Percentiles rank a stretch among this genome's conserved stretches.
Evolutionary conservation across 2,797 vertebrate species (phyloP).

Genomic region (Lithobates sylvaticus): DNA sequence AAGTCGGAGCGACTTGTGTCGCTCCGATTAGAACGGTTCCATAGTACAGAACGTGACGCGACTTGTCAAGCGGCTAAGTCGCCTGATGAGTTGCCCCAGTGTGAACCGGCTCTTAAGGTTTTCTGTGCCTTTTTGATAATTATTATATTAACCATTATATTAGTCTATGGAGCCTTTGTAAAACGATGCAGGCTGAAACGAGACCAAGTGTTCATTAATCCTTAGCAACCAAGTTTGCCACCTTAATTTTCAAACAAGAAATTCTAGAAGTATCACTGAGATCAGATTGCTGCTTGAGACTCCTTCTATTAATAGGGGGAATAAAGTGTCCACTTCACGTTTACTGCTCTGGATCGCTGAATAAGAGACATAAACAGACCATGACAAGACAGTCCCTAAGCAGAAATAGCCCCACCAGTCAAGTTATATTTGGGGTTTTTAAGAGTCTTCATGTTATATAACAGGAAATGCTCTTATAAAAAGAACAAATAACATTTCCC

Average conservation of each 20-base stretch:
- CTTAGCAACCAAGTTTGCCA: slow-evolving; percentile 42
- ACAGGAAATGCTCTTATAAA: slow-evolving; percentile 35
- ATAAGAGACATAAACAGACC: slow-evolving; percentile 31
- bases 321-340: slow-evolving; percentile 44
- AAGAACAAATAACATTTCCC: slow-evolving; percentile 38
- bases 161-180: too few relatives aligned
- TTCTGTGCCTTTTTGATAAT: too few relatives aligned
- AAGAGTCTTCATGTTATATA: slow-evolving; percentile 20
- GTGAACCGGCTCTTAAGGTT: too few relatives aligned
- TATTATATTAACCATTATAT: too few relatives aligned
- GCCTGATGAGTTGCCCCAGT: too few relatives aligned
- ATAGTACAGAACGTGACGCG: too few relatives aligned
- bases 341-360: slow-evolving; percentile 42
- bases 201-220: background rate
- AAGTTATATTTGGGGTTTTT: slow-evolving; percentile 18
- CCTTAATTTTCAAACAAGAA: slow-evolving; percentile 30
- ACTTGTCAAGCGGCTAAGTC: too few relatives aligned
- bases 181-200: background rate
- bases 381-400: slow-evolving; percentile 18
- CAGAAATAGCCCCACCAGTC: slow-evolving; percentile 9
- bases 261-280: slow-evolving; percentile 42
- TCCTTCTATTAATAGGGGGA: slow-evolving; percentile 51
- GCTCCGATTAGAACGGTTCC: too few relatives aligned
- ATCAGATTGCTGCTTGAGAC: slow-evolving; percentile 38
- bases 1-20: too few relatives aligned